phyloP scores from a whole-genome alignment of 2,797 vertebrate species.

The Atherinosoma microstoma region DNA sequence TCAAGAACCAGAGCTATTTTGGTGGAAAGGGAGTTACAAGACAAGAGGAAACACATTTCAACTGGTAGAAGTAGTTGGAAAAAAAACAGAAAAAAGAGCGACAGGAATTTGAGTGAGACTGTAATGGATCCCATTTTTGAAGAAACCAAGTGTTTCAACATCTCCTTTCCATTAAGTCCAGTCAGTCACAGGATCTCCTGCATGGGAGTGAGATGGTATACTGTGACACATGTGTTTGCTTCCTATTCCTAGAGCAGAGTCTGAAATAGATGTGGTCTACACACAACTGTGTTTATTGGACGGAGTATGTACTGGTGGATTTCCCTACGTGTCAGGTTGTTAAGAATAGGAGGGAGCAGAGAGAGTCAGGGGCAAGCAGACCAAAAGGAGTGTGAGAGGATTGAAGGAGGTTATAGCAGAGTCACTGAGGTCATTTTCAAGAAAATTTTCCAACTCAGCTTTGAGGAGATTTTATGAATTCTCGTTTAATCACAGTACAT shows the following conservation, averaged over 20 bases:
- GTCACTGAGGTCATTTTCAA: conserved; percentile 52
- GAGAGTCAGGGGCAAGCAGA: conserved; percentile 39
- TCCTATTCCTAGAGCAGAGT: conserved; percentile 69
- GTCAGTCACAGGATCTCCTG: conserved; percentile 43
- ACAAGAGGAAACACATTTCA: conserved; percentile 41
- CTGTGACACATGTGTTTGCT: conserved; percentile 71
- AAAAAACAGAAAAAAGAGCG: background rate
- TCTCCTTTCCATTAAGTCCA: conserved; percentile 69
- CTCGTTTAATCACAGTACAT: conserved; percentile 36
- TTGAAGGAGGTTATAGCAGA: conserved; percentile 34
- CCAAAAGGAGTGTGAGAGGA: conserved; percentile 42
- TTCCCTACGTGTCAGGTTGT: conserved; percentile 72
- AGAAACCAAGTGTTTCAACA: conserved; percentile 68
- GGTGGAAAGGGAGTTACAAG: conserved; percentile 3
- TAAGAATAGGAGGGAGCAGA: conserved; percentile 58
- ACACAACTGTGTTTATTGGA: conserved; percentile 73
- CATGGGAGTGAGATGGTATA: conserved; percentile 61
- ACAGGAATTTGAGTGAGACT: conserved; percentile 28
- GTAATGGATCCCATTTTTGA: conserved; percentile 25
- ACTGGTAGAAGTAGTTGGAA: conserved; percentile 32
- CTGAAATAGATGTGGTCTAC: conserved; percentile 74
- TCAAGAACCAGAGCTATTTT: background rate
- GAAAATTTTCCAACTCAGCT: conserved; percentile 47
- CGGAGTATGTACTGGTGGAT: conserved; percentile 54
- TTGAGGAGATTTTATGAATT: conserved; percentile 15